phyloP scores from a whole-genome alignment of 2,797 vertebrate species.

The Chiroxiphia lanceolata region DNA sequence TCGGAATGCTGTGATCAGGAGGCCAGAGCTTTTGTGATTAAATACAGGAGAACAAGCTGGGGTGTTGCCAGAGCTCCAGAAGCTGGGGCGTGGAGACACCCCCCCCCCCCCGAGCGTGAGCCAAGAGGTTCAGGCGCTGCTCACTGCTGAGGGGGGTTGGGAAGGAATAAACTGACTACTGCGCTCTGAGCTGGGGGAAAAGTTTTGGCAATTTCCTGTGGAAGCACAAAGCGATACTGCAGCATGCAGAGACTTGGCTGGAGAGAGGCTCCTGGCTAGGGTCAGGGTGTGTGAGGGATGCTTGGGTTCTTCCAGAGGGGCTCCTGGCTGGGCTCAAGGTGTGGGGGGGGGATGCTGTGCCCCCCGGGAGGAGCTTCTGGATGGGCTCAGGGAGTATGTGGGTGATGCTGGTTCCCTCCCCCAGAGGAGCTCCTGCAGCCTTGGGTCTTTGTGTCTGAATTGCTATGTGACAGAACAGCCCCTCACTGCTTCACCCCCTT shows the following conservation, averaged over 20 bases:
- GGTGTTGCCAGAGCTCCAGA: neutral
- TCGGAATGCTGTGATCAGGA: neutral
- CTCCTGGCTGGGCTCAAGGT: neutral
- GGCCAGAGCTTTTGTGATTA: neutral
- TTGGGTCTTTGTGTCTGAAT: neutral
- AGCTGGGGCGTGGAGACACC: neutral
- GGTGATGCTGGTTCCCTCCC: too few species aligned
- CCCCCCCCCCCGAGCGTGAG: neutral
- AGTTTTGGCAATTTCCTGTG: neutral
- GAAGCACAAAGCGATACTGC: neutral
- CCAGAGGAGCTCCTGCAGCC: neutral
- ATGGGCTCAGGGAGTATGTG: neutral
- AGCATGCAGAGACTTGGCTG: rapidly evolving
- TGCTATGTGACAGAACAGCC: neutral
- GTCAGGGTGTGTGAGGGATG: neutral
- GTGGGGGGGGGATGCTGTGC: too few species aligned
- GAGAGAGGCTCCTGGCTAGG: neutral
- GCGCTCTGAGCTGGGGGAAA: neutral
- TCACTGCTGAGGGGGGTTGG: neutral
- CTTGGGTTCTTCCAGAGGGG: neutral
- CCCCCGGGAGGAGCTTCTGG: neutral
- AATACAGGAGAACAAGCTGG: neutral
- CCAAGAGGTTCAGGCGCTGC: neutral
- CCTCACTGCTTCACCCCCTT: neutral
- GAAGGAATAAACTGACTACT: neutral